phyloP scores from a whole-genome alignment of 2,888 invertebrate genomes.

The Ceriagrion tenellum region DNA sequence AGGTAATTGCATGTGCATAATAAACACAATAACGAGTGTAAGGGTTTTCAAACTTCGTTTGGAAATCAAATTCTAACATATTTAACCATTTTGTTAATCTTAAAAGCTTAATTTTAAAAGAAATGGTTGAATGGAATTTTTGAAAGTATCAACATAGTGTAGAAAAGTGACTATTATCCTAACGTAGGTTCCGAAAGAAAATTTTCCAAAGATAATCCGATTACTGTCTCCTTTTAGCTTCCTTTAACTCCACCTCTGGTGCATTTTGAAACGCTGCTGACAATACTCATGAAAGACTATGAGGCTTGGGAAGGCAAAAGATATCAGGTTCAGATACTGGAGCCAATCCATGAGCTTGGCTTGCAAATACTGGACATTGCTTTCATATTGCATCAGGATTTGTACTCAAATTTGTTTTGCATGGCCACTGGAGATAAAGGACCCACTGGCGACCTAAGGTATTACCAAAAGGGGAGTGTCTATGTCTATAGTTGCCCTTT shows the following conservation, averaged over 20 bases:
- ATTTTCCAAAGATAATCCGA: not conserved
- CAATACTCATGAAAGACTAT: not conserved
- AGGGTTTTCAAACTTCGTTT: not conserved
- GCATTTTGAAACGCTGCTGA: slow-evolving; percentile 12
- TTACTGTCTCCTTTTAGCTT: not conserved
- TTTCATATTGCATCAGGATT: slow-evolving; percentile 20
- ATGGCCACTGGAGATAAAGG: slow-evolving; percentile 57
- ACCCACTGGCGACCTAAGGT: slow-evolving; percentile 32
- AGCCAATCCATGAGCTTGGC: slow-evolving; percentile 21
- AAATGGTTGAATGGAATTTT: too few species aligned
- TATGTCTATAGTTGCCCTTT: too few species aligned
- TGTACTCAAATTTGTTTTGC: slow-evolving; percentile 38
- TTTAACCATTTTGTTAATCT: not conserved
- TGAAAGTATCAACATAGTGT: too few species aligned
- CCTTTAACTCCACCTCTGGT: slow-evolving; percentile 11
- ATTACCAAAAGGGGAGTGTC: not conserved
- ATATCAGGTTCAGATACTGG: not conserved
- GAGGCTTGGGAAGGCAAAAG: not conserved
- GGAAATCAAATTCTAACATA: not conserved
- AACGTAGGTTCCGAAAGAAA: not conserved
- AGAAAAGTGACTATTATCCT: too few species aligned
- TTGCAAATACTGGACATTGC: slow-evolving; percentile 40
- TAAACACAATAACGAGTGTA: not conserved
- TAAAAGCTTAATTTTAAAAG: not conserved
- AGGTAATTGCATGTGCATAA: not conserved